A percentile compares a stretch with the other conserved stretches of the same genome.
These are phyloP conservation scores for Cyrtodaria siliqua DNA, from an alignment of 2,888 invertebrate genomes.

Conservation along the genomic window DNA sequence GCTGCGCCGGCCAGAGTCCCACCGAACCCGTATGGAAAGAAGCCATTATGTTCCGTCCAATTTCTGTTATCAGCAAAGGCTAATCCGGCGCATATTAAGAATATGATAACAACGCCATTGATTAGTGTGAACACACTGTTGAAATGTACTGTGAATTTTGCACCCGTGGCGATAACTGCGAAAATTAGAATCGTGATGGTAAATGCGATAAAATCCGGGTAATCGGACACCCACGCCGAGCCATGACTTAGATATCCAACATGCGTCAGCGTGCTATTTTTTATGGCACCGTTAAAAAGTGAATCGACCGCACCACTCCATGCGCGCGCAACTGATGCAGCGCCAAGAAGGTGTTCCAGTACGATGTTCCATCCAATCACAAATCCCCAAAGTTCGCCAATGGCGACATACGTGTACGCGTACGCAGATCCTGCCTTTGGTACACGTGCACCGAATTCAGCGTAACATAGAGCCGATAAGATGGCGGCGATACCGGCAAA, in stretches of 20 bases:
- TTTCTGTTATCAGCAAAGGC: slow-evolving; percentile 93
- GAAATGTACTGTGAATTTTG: slow-evolving; percentile 85
- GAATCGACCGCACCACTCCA: slow-evolving; percentile 86
- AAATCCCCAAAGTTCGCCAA: slow-evolving; percentile 96
- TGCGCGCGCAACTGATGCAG: slow-evolving; percentile 88
- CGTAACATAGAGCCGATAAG: slow-evolving; percentile 86
- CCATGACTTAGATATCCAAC: slow-evolving; percentile 75
- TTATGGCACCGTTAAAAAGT: slow-evolving; percentile 84
- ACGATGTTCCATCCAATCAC: slow-evolving; percentile 95
- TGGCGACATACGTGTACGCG: slow-evolving; percentile 96
- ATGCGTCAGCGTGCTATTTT: slow-evolving; percentile 83
- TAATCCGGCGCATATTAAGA: slow-evolving; percentile 90
- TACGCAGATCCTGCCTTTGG: slow-evolving; percentile 91
- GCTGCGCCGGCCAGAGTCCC: slow-evolving; percentile 86
- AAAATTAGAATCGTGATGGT: slow-evolving; percentile 87
- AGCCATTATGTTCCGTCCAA: slow-evolving; percentile 89
- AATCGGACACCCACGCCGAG: slow-evolving; percentile 78
- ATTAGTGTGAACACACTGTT: slow-evolving; percentile 85
- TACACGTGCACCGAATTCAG: slow-evolving; percentile 84
- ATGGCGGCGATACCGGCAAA: slow-evolving; percentile 84
- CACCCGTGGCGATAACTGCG: slow-evolving; percentile 82
- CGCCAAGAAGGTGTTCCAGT: slow-evolving; percentile 86
- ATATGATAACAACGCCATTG: slow-evolving; percentile 85
- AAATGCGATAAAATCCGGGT: slow-evolving; percentile 86
- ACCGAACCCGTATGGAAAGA: slow-evolving; percentile 85